A percentile compares a stretch with the other conserved stretches of the same genome.
These are phyloP conservation scores for Arge pagana DNA, from an alignment of 2,888 invertebrate genomes.

Conservation along the genomic window DNA sequence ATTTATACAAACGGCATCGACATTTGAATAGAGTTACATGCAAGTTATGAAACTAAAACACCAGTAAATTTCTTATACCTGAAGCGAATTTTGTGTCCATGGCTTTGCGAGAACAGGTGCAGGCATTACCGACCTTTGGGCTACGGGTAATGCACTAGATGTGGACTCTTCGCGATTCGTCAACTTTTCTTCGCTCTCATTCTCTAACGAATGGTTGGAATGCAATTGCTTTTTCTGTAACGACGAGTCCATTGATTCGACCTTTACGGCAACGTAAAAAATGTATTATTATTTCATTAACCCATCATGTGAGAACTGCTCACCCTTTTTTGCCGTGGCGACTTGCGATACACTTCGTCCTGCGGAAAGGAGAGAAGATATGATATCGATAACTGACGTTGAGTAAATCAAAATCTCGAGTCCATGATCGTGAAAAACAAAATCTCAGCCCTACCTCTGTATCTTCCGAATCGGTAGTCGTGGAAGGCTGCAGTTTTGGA, in stretches of 20 bases:
- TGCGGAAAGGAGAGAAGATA: slow-evolving; percentile 20
- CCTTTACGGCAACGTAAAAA: not conserved
- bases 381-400: not conserved
- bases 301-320: too few relatives aligned
- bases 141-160: slow-evolving; percentile 24
- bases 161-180: slow-evolving; percentile 26
- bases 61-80: slow-evolving; percentile 31
- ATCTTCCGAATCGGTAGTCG: slow-evolving; percentile 59
- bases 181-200: slow-evolving; percentile 22
- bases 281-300: too few relatives aligned
- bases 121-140: slow-evolving; percentile 33
- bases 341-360: slow-evolving; percentile 35
- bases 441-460: slow-evolving; percentile 57
- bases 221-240: slow-evolving; percentile 18
- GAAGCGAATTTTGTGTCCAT: slow-evolving; percentile 34
- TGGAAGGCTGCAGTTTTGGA: slow-evolving; percentile 50
- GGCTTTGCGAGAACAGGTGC: slow-evolving; percentile 20
- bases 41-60: too few relatives aligned
- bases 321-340: slow-evolving; percentile 35
- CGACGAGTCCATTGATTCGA: slow-evolving; percentile 5
- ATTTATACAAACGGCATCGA: too few relatives aligned
- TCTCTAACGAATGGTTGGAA: slow-evolving; percentile 9
- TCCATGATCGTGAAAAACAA: too few relatives aligned
- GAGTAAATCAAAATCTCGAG: too few relatives aligned
- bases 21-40: too few relatives aligned